These are phyloP conservation scores for Lasioglossum leucozonium DNA, from an alignment of 2,888 invertebrate genomes.

Conservation along the genomic window DNA sequence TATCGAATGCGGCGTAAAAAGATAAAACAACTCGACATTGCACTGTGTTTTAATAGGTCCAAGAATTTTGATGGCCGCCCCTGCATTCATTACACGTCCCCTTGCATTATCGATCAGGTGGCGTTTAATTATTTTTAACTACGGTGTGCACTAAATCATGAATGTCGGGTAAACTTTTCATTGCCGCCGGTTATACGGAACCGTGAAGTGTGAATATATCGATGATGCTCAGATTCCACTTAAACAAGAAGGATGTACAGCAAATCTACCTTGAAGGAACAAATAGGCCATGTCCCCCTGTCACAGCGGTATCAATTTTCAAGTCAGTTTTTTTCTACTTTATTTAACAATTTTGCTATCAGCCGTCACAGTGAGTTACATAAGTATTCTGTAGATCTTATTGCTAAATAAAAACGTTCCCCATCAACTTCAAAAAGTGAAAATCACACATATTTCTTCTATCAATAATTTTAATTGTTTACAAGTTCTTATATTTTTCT, in stretches of 20 bases:
- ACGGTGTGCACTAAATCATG: constrained; percentile 50
- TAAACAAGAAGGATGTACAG: background rate
- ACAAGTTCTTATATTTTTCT: no score
- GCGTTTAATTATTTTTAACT: constrained; percentile 58
- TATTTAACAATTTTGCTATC: background rate
- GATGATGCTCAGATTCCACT: constrained; percentile 12
- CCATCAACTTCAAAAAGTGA: no score
- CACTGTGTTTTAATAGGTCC: constrained; percentile 33
- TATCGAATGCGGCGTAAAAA: constrained; percentile 5
- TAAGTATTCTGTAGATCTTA: no score
- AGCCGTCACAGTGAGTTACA: background rate
- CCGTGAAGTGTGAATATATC: constrained; percentile 44
- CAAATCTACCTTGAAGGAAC: constrained; percentile 1
- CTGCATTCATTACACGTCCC: constrained; percentile 43
- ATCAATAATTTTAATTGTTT: no score
- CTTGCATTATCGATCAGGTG: constrained; percentile 44
- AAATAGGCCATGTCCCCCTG: background rate
- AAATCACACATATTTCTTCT: no score
- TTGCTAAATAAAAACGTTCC: no score
- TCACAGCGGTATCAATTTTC: background rate
- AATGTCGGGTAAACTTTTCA: constrained; percentile 52
- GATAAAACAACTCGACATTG: constrained; percentile 20
- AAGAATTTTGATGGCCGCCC: constrained; percentile 49
- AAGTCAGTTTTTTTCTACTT: background rate
- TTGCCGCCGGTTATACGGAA: constrained; percentile 42